Percentiles rank a stretch among this genome's conserved stretches.
phyloP scores from a whole-genome alignment of 2,113 vertebrate genomes.

The Bambusicola thoracicus region DNA sequence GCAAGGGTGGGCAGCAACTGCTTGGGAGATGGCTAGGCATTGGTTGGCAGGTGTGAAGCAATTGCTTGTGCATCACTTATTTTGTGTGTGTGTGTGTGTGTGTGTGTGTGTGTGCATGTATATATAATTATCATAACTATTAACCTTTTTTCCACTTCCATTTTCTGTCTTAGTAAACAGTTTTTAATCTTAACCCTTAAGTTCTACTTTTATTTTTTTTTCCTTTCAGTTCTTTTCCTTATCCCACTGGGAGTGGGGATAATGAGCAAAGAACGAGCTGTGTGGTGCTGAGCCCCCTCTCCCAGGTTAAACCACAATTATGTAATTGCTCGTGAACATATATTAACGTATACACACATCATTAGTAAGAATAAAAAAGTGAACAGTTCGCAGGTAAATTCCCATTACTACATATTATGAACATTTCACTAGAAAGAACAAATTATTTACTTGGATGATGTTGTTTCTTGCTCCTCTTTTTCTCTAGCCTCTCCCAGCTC shows the following conservation, averaged over 20 bases:
- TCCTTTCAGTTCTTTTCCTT: not conserved
- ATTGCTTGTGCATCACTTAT: not conserved
- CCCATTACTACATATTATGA: not conserved
- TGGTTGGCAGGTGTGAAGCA: too few relatives aligned
- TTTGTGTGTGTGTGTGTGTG: too few relatives aligned
- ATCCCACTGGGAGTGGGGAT: not conserved
- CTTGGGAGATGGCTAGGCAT: too few relatives aligned
- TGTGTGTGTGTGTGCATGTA: too few relatives aligned
- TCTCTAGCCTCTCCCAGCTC: constrained; percentile 92
- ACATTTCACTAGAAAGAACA: not conserved
- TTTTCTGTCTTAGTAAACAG: too few relatives aligned
- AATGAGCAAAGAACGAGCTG: too few relatives aligned
- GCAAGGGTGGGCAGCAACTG: not conserved
- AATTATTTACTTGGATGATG: constrained; percentile 81
- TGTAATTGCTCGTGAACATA: not conserved
- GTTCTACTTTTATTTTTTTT: not conserved
- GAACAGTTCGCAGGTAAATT: not conserved
- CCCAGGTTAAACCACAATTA: not conserved
- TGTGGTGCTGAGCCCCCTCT: not conserved
- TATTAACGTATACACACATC: accelerated
- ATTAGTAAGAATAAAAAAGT: not conserved
- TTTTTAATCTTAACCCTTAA: not conserved
- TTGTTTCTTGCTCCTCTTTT: constrained; percentile 88
- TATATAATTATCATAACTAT: too few relatives aligned
- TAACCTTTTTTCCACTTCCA: too few relatives aligned